Conservation (phyloP, 2,113 vertebrate genomes). For the Nycticebus coucang region DNA sequence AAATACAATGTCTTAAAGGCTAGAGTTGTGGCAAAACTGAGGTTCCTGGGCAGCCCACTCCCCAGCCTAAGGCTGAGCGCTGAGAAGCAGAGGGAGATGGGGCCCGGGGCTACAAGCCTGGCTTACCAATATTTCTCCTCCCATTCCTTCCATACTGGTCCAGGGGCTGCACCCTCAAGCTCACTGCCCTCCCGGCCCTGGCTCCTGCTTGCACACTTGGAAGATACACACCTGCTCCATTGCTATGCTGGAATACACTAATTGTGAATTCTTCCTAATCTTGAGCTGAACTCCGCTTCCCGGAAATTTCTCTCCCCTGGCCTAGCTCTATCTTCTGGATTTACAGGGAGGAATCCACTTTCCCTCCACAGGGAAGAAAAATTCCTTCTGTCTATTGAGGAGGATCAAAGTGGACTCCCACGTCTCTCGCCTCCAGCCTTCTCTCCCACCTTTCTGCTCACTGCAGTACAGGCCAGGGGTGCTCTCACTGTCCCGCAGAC, state of each 20-base stretch:
- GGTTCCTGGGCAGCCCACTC: no score
- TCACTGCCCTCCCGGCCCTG: not conserved
- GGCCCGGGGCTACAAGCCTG: no score
- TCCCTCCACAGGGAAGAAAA: not conserved
- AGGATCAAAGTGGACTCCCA: not conserved
- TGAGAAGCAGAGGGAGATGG: not conserved
- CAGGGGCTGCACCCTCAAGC: accelerated
- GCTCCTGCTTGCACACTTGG: no score
- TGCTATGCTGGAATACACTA: not conserved
- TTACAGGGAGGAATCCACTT: not conserved
- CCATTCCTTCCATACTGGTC: not conserved
- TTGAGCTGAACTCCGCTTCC: not conserved
- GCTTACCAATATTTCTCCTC: not conserved
- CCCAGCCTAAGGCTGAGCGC: accelerated
- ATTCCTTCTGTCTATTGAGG: not conserved
- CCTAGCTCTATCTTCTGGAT: not conserved
- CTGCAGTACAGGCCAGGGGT: not conserved
- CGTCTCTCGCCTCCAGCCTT: not conserved
- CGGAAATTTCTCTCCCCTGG: not conserved
- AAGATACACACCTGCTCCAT: not conserved
- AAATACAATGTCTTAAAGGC: not conserved
- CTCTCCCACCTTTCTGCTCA: not conserved
- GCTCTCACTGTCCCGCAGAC: not conserved
- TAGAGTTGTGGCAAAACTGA: not conserved
- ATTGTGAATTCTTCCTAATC: not conserved